Conservation (phyloP, 2,888 invertebrate species). For the Thymelicus acteon region DNA sequence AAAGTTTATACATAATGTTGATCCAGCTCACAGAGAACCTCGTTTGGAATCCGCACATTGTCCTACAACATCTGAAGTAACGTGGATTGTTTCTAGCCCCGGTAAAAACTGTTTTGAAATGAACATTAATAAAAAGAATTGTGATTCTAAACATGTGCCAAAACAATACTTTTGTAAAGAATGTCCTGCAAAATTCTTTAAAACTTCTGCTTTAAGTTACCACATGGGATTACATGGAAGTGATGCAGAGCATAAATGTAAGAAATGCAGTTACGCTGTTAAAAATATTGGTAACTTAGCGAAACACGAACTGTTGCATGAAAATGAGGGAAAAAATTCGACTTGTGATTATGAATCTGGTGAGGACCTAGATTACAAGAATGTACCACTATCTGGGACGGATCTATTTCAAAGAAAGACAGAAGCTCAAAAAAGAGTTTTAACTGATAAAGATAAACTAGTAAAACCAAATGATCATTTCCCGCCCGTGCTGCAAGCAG, state of each 20-base stretch:
- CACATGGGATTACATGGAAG: conserved; percentile 88
- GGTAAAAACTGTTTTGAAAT: conserved; percentile 58
- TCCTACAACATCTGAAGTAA: conserved; percentile 59
- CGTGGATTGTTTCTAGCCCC: conserved; percentile 76
- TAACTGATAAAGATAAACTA: conserved; percentile 78
- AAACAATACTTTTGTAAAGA: conserved; percentile 84
- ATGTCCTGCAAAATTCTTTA: conserved; percentile 91
- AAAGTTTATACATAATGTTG: conserved; percentile 86
- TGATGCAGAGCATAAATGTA: conserved; percentile 87
- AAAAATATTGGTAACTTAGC: conserved; percentile 88
- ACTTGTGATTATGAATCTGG: conserved; percentile 78
- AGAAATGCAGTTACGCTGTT: conserved; percentile 89
- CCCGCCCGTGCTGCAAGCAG: conserved; percentile 82
- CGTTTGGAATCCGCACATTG: conserved; percentile 75
- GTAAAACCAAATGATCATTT: conserved; percentile 83
- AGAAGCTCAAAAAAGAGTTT: conserved; percentile 83
- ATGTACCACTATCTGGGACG: conserved; percentile 87
- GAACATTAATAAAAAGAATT: conserved; percentile 57
- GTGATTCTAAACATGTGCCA: conserved; percentile 62
- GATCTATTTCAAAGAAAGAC: conserved; percentile 87
- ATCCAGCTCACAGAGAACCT: conserved; percentile 87
- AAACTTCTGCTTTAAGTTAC: conserved; percentile 88
- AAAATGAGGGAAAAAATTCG: conserved; percentile 62
- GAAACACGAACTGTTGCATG: conserved; percentile 86
- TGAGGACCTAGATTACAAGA: conserved; percentile 78